Evolutionary conservation across 2,888 invertebrate genomes (phyloP), one percentile per base, ranked within the genome.

Genomic region (Nomada goodeniana): DNA sequence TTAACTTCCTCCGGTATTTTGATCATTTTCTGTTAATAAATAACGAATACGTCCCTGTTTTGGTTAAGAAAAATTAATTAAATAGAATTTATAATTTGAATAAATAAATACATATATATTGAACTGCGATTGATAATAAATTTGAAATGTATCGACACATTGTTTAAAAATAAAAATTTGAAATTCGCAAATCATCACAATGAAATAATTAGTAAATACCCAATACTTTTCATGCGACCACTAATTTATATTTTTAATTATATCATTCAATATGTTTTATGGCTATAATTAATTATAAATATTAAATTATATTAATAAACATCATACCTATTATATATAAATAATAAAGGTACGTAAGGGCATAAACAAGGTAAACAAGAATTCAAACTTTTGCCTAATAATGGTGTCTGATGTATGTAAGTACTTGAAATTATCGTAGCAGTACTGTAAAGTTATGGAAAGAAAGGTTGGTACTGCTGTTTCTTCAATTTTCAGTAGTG

Each of bases 1-100:
- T 96, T 93, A 61, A 94, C 85, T 36, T 94, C 91, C 77, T 94
- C 91, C 29, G 93, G 92, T 86, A 95, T 94, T 69, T 93, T 92
- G 42, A 93, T 90, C 93, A 93, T 93, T 50, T 86, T 89, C 29
- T 2, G 26, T 50, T 36, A 23, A 42, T 18, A 44, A 55, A n/a
- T 55, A 26, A 2, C 23, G 10, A 36, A 11, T 42, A 42, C 50
- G 18, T 47, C 4, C 50, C 77, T 80, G 13, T 67, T 50, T 47
- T n/a, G 60, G 36, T 60, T 53, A 65, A 80, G 47, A 23, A 52
- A 60, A 20, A 61, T 57, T 9, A 4, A 73, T 65, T 65, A 53
- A 59, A 42, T 23, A 26, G n/a, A 55, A 3, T 15, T 36, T 53
- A 47, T 26, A 4, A 26, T 20, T 26, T 36, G 3, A 36, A 71